Evolutionary conservation across 2,888 invertebrate species (phyloP).

Genomic region (Meiosimyza decipiens): DNA sequence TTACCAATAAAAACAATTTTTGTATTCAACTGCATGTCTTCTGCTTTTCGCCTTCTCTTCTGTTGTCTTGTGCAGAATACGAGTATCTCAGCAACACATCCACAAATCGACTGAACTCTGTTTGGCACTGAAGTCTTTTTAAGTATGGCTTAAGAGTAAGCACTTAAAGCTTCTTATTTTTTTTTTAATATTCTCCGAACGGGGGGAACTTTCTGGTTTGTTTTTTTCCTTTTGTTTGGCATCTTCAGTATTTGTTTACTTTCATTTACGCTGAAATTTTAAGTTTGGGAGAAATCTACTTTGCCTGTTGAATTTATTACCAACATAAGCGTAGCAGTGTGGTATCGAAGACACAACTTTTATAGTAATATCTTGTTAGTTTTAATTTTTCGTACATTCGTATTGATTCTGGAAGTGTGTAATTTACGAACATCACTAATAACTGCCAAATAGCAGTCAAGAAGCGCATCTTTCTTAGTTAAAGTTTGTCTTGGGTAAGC

Average conservation of each 20-base stretch:
- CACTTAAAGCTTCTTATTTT: not conserved
- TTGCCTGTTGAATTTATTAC: not conserved
- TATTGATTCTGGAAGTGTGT: too few relatives aligned
- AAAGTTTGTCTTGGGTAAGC: conserved; percentile 3
- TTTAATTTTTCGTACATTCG: too few relatives aligned
- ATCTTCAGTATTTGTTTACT: not conserved
- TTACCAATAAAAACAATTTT: conserved; percentile 22
- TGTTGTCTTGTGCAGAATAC: not conserved
- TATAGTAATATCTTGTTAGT: too few relatives aligned
- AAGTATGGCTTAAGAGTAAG: conserved; percentile 14
- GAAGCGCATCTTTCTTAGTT: not conserved
- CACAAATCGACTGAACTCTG: conserved; percentile 22
- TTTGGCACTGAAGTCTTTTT: conserved; percentile 15
- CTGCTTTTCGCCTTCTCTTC: not conserved
- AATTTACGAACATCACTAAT: too few relatives aligned
- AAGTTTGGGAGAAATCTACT: conserved; percentile 17
- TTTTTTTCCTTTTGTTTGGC: not conserved
- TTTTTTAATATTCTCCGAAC: not conserved
- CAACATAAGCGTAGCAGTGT: too few relatives aligned
- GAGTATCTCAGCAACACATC: conserved; percentile 21
- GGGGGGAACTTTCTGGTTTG: conserved; percentile 27
- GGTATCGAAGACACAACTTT: too few relatives aligned
- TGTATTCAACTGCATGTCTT: conserved; percentile 10
- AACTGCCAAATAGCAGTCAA: not conserved
- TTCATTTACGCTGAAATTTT: not conserved